Conservation (phyloP, 2,888 invertebrate species). For the Cremastinae sp. region DNA sequence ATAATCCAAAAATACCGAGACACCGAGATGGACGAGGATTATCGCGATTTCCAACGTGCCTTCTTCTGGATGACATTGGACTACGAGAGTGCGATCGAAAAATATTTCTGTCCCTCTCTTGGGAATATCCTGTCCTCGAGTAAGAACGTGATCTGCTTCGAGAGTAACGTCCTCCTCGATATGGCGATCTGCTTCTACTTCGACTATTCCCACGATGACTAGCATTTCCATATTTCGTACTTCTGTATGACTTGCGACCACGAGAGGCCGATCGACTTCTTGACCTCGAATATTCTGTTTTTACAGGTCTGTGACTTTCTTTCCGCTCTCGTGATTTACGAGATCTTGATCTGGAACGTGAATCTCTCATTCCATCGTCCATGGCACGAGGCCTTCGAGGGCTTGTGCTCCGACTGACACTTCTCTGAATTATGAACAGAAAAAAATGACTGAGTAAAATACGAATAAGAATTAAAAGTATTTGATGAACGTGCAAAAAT, state of each 20-base stretch:
- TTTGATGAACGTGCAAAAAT: background rate
- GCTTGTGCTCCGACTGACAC: slow-evolving; percentile 75
- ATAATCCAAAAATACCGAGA: slow-evolving; percentile 96
- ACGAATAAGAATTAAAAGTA: background rate
- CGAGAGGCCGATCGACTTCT: slow-evolving; percentile 78
- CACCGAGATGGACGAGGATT: slow-evolving; percentile 94
- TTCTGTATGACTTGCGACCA: slow-evolving; percentile 78
- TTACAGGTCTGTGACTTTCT: slow-evolving; percentile 74
- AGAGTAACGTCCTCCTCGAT: slow-evolving; percentile 83
- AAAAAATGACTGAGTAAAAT: background rate
- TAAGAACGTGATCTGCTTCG: slow-evolving; percentile 85
- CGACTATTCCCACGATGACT: slow-evolving; percentile 78
- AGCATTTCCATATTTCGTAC: slow-evolving; percentile 59
- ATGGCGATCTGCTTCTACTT: slow-evolving; percentile 84
- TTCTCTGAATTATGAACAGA: slow-evolving; percentile 66
- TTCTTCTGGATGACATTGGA: slow-evolving; percentile 90
- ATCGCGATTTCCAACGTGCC: slow-evolving; percentile 90
- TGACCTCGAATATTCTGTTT: slow-evolving; percentile 77
- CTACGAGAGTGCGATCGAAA: slow-evolving; percentile 87
- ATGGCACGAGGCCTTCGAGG: slow-evolving; percentile 73
- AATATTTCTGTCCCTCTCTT: slow-evolving; percentile 83
- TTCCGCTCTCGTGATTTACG: slow-evolving; percentile 77
- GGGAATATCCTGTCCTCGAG: slow-evolving; percentile 82
- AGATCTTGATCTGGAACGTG: slow-evolving; percentile 78
- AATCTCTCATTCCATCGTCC: slow-evolving; percentile 74